These are phyloP conservation scores for Ferdinandea cuprea DNA, from an alignment of 2,888 invertebrate genomes.

Conservation along the genomic window DNA sequence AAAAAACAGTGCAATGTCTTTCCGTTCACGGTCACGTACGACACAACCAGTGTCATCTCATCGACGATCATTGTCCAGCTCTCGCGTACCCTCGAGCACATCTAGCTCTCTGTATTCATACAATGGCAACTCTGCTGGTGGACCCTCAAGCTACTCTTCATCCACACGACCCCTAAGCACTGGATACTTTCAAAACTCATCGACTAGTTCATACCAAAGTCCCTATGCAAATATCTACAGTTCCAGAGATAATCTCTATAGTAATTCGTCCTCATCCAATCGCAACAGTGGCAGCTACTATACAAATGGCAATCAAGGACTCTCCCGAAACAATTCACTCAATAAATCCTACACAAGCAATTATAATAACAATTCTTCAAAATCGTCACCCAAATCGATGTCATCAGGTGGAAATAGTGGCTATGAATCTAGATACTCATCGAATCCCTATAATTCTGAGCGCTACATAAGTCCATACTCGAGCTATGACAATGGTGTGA, in stretches of 20 bases:
- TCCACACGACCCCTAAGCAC: slow-evolving; percentile 80
- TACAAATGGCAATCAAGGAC: slow-evolving; percentile 78
- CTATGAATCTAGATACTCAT: slow-evolving; percentile 80
- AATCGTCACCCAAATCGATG: slow-evolving; percentile 38
- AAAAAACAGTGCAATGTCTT: slow-evolving; percentile 79
- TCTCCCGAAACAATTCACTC: slow-evolving; percentile 59
- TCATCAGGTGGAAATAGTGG: slow-evolving; percentile 59
- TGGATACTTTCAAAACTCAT: slow-evolving; percentile 79
- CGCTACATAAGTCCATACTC: slow-evolving; percentile 82
- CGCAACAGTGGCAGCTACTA: slow-evolving; percentile 77
- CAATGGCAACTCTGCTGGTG: slow-evolving; percentile 74
- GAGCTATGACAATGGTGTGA: slow-evolving; percentile 82
- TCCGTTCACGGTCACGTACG: slow-evolving; percentile 82
- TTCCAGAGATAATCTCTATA: slow-evolving; percentile 82
- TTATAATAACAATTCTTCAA: slow-evolving; percentile 73
- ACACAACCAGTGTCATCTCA: slow-evolving; percentile 82
- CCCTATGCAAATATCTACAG: slow-evolving; percentile 81
- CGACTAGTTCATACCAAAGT: slow-evolving; percentile 80
- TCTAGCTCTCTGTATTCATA: slow-evolving; percentile 76
- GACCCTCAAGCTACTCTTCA: slow-evolving; percentile 67
- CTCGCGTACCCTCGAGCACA: slow-evolving; percentile 81
- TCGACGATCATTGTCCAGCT: slow-evolving; percentile 84
- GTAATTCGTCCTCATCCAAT: slow-evolving; percentile 76
- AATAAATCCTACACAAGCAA: slow-evolving; percentile 57
- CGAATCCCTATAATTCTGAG: slow-evolving; percentile 79